phyloP scores from a whole-genome alignment of 1,140 invertebrate genomes.

The Cataglyphis hispanica region DNA sequence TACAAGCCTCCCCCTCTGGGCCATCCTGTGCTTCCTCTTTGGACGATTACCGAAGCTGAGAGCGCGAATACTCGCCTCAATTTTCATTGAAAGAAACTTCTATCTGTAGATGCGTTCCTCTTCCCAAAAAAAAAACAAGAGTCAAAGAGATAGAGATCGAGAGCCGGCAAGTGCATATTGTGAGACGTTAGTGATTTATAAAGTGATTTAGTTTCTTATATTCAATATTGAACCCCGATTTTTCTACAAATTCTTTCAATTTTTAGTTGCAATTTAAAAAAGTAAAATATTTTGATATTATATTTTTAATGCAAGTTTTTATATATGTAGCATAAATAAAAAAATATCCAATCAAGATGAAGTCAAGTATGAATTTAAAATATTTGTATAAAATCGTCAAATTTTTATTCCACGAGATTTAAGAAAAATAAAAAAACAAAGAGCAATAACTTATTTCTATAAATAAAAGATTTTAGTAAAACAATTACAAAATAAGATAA shows the following conservation, averaged over 20 bases:
- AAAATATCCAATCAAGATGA: neutral
- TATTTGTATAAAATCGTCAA: neutral
- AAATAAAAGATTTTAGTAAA: neutral
- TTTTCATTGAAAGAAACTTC: constrained; percentile 28
- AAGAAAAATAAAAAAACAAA: neutral
- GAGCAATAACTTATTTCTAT: neutral
- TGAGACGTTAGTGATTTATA: constrained; percentile 24
- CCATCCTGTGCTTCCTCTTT: constrained; percentile 8
- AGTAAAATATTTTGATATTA: constrained; percentile 1
- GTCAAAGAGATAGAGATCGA: constrained; percentile 30
- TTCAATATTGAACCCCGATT: neutral
- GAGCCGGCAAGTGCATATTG: constrained; percentile 15
- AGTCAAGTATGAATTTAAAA: neutral
- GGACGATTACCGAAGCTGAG: constrained; percentile 33
- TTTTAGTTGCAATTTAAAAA: neutral
- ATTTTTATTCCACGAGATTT: neutral
- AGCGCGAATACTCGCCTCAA: constrained; percentile 36
- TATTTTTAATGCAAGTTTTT: neutral
- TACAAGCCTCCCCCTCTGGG: constrained; percentile 10
- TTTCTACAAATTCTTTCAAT: neutral
- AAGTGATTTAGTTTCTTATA: constrained; percentile 15
- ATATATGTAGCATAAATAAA: neutral
- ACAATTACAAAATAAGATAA: neutral
- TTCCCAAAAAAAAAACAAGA: constrained; percentile 27
- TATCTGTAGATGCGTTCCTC: neutral